Conservation (phyloP, 2,113 vertebrate genomes). For the Indri indri region DNA sequence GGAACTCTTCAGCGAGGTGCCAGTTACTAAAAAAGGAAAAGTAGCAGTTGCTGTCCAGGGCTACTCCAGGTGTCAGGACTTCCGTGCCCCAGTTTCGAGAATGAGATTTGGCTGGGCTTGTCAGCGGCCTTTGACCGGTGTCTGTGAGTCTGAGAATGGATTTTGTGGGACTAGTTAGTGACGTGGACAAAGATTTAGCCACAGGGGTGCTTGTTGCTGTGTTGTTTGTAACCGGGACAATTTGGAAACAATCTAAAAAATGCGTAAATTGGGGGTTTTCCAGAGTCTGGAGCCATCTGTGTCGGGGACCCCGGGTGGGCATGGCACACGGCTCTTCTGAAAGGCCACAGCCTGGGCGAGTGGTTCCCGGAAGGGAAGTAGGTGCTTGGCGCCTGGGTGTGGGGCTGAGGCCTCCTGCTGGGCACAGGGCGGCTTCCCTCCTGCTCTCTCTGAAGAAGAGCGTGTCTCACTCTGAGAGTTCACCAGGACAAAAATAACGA, state of each 20-base stretch:
- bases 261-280: neutral
- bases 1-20: neutral
- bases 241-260: neutral
- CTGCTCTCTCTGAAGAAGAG: neutral
- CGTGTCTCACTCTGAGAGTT: neutral
- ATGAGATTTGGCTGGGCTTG: neutral
- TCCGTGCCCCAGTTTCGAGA: neutral
- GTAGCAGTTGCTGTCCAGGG: neutral
- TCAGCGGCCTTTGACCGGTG: neutral
- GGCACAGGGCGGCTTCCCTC: neutral
- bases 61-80: neutral
- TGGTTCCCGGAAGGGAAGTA: neutral
- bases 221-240: neutral
- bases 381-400: neutral
- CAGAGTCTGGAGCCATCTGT: too few relatives aligned
- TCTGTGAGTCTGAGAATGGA: accelerated
- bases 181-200: neutral
- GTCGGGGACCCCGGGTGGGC: too few relatives aligned
- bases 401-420: neutral
- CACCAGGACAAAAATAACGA: neutral
- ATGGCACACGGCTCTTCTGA: too few relatives aligned
- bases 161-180: neutral
- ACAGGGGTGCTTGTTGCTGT: neutral
- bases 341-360: too few relatives aligned
- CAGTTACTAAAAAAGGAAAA: neutral